Evolutionary conservation across 1,140 invertebrate species (phyloP), one percentile per base, ranked within the genome.

Genomic region (Drosophila ercepeae): DNA sequence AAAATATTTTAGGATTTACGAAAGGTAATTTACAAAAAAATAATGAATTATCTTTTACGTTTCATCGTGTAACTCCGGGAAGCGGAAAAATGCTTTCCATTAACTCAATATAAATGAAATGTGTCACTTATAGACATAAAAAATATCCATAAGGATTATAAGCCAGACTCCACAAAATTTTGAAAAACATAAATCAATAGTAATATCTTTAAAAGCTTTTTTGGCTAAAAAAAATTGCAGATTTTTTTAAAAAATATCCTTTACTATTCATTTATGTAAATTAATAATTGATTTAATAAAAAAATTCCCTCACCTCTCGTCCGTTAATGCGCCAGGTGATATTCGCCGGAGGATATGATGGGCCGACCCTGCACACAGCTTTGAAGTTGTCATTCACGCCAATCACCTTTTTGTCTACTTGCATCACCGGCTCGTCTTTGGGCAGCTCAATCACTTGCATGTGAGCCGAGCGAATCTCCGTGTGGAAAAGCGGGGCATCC

Each of bases 241-340:
- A n/a, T n/a, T n/a, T n/a, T 9, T 32, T 9, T 32, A 9, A 4
- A 1, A 32, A 32, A 32, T 32, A 7, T 32, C 7, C 7, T 9
- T 9, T 32, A 9, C 7, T 9, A 4, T 32, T 32, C 11, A 32
- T 32, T 4, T 32, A 32, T 9, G 29, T 32, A 11, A 32, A 32
- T 9, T 3, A 32, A 11, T 34, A 13, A 34, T 2, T 13, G 9
- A 13, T 3, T 34, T 1, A 3, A 2, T 13, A 13, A 39, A 39
- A 14, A 14, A 14, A 7, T 14, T 39, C 4, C 2, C 91, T 92
- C 91, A 95, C 95, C 93, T 93, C 93, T 72, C 94, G 92, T 11
- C 93, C 94, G 75, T 95, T 95, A 46, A 95, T 92, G 70, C 93
- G 94, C 94, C 95, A 95, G 0, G 94, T 94, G 42, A 95, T 93